phyloP scores from a whole-genome alignment of 1,140 invertebrate genomes.

The Polypedilum pembai region DNA sequence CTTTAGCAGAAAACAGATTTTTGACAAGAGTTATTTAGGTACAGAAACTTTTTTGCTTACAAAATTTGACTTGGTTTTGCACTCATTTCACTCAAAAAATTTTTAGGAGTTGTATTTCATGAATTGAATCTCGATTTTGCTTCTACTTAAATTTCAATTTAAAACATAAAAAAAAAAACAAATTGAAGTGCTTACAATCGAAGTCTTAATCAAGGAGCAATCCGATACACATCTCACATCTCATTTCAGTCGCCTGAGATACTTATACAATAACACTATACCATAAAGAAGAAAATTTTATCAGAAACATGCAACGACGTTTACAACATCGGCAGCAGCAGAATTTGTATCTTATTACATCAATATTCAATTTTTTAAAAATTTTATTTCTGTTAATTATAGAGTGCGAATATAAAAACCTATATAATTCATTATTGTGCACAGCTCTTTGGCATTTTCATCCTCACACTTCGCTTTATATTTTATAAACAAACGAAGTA shows the following conservation, averaged over 20 bases:
- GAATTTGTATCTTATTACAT: slow-evolving; percentile 18
- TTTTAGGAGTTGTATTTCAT: too few relatives aligned
- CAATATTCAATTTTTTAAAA: slow-evolving; percentile 1
- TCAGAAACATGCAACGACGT: background rate
- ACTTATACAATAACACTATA: background rate
- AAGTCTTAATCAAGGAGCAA: background rate
- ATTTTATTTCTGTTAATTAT: slow-evolving; percentile 26
- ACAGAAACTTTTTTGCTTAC: too few relatives aligned
- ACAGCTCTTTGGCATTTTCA: slow-evolving; percentile 4
- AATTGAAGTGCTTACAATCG: background rate
- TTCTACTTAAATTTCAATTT: too few relatives aligned
- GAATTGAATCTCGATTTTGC: too few relatives aligned
- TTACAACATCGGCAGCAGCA: background rate
- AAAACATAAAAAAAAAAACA: background rate
- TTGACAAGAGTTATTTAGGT: too few relatives aligned
- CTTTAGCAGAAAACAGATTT: too few relatives aligned
- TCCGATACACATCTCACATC: background rate
- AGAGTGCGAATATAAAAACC: background rate
- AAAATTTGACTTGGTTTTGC: too few relatives aligned
- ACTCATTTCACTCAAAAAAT: too few relatives aligned
- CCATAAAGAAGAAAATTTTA: background rate
- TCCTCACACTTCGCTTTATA: background rate
- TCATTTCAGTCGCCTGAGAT: background rate
- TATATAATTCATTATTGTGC: slow-evolving; percentile 4
- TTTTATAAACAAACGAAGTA: too few relatives aligned